Evolutionary conservation across 2,113 vertebrate species (phyloP), one percentile per base, ranked within the genome.

Genomic region (Sitta europaea): DNA sequence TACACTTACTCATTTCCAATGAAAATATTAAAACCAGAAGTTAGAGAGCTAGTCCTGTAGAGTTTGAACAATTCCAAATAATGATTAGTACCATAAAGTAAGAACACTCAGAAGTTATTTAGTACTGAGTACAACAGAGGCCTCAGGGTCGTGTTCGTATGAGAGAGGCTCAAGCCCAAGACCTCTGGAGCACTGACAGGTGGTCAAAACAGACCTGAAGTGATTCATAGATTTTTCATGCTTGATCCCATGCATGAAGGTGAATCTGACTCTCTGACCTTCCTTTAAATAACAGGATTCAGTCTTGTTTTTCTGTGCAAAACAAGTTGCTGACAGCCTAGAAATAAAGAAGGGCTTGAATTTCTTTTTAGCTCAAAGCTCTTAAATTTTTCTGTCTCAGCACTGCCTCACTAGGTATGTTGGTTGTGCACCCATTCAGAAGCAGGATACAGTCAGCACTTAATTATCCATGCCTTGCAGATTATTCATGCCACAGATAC

Each of bases 11-110:
- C 13, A 53, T 84, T 90, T 94, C 57, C 45, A 72, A 81, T 43
- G 36, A 74, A 88, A 94, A 80, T 55, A 92, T 80, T 94, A 84
- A 81, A 94, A 38, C 27, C 68, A 81, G 61, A 84, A 85, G 76
- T 59, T 74, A 47, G 36, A 78, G 57, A 38, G 27, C 53, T 65
- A 58, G 51, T 74, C 48, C 57, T 72, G 59, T 31, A 48, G 55
- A 55, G 15, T 23, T 55, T 4, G 1, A 92, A 81, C 20, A 45
- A 74, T 79, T 94, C 38, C 40, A 86, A 75, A 53, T 55, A 73
- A 51, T 33, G 21, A 42, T 91, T 66, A 62, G 10, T 67, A 43
- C 80, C 27, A 22, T 63, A 54, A 72, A 77, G 25, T 33, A 80
- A 55, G 77, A 82, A 25, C 43, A 59, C 12, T 74, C 53, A 67